Percentiles rank a stretch among this genome's conserved stretches.
phyloP scores from a whole-genome alignment of 2,113 vertebrate species.

The Ailurus styani region DNA sequence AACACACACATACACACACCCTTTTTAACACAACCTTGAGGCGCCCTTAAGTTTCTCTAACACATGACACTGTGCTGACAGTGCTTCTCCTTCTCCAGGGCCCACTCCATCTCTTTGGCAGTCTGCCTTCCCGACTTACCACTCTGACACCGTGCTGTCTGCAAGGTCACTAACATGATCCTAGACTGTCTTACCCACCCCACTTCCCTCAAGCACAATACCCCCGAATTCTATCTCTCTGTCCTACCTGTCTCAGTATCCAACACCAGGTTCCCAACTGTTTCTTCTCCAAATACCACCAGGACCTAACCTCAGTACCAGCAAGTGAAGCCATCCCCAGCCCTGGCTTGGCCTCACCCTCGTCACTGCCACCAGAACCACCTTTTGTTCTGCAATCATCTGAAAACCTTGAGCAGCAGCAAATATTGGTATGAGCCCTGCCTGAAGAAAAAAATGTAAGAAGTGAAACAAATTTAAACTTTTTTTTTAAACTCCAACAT shows the following conservation, averaged over 20 bases:
- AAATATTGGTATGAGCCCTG: background rate
- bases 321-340: background rate
- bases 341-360: background rate
- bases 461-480: background rate
- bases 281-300: background rate
- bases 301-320: background rate
- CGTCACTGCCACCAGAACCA: background rate
- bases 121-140: background rate
- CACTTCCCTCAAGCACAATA: background rate
- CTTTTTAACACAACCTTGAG: background rate
- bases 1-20: background rate
- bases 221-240: background rate
- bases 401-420: background rate
- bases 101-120: background rate
- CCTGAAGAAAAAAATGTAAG: background rate
- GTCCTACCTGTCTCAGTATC: background rate
- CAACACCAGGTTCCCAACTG: background rate
- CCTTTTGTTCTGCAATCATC: background rate
- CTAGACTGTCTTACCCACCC: background rate
- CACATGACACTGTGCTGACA: background rate
- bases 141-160: background rate
- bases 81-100: background rate
- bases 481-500: background rate
- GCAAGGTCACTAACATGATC: background rate
- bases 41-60: background rate